phyloP scores from a whole-genome alignment of 2,888 invertebrate genomes.

The Stenolophus ochropezus region DNA sequence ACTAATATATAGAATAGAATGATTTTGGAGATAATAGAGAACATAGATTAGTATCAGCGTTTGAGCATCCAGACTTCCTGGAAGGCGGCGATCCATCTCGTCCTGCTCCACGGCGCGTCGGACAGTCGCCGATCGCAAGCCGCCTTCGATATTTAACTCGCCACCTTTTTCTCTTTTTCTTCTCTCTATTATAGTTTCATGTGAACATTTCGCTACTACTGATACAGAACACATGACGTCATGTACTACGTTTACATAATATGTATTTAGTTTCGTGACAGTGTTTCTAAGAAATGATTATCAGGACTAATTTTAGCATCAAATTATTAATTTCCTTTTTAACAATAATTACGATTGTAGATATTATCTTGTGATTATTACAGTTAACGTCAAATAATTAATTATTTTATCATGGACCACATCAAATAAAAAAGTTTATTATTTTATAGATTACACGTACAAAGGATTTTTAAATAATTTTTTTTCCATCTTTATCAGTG shows the following conservation, averaged over 20 bases:
- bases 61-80: conserved; percentile 1
- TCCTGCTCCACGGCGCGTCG: conserved; percentile 13
- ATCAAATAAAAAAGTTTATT: too few species aligned
- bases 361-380: background rate
- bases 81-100: conserved; percentile 26
- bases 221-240: background rate
- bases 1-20: background rate
- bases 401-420: background rate
- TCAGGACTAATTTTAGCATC: background rate
- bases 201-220: background rate
- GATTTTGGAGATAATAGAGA: background rate
- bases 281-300: background rate
- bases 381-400: background rate
- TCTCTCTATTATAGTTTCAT: background rate
- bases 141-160: conserved; percentile 5
- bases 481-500: too few species aligned
- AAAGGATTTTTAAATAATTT: too few species aligned
- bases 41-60: background rate
- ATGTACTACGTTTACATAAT: background rate
- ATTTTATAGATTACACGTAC: too few species aligned
- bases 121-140: conserved; percentile 18
- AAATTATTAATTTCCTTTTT: background rate
- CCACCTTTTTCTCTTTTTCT: background rate
- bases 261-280: background rate
- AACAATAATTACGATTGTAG: background rate